phyloP scores from a whole-genome alignment of 2,113 vertebrate genomes.

The Stictonetta naevosa region DNA sequence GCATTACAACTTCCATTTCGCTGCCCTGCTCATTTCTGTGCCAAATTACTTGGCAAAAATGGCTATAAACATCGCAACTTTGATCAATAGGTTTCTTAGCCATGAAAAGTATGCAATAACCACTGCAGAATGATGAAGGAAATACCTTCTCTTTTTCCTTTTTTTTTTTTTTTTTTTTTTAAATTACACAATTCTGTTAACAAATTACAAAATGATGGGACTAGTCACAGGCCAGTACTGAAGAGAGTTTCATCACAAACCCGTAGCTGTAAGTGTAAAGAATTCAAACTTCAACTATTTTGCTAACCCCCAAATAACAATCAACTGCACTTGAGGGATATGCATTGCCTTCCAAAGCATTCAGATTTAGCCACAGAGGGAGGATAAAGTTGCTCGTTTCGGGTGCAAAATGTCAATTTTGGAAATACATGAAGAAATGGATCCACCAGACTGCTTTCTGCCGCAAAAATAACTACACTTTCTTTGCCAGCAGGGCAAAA shows the following conservation, averaged over 20 bases:
- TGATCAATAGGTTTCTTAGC: not conserved
- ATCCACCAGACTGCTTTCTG: not conserved
- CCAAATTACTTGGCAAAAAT: conserved; percentile 25
- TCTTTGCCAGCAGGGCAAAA: not conserved
- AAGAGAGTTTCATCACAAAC: not conserved
- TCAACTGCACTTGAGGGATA: not conserved
- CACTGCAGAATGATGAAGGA: not conserved
- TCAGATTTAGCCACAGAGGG: not conserved
- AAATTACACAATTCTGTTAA: not conserved
- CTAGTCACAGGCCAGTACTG: not conserved
- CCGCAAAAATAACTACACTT: not conserved
- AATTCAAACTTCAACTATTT: not conserved
- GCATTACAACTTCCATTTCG: not conserved
- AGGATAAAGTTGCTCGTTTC: not conserved
- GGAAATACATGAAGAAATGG: not conserved
- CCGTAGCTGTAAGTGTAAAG: not conserved
- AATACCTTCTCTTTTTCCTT: not conserved
- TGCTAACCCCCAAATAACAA: not conserved
- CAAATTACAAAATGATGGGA: not conserved
- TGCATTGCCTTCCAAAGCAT: accelerated
- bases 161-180: not conserved
- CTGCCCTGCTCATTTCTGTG: not conserved
- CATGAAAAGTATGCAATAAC: not conserved
- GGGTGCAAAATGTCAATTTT: not conserved
- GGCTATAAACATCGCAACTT: not conserved